phyloP scores from a whole-genome alignment of 30 jellyfish, hydroid and myxozoan species.

The Pseudorhiza aurosa region DNA sequence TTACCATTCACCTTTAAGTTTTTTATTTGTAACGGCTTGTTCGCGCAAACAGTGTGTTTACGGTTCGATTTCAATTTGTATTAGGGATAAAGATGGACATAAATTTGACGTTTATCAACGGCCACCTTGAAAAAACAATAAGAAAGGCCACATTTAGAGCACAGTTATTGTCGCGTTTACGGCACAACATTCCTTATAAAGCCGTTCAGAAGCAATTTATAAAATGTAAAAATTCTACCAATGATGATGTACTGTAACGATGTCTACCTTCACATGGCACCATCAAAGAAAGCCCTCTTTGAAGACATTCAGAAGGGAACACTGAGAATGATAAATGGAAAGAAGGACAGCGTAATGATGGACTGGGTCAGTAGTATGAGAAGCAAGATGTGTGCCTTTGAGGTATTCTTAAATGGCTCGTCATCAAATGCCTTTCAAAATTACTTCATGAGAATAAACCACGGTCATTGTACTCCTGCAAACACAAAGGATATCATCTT shows the following conservation, averaged over 20 bases:
- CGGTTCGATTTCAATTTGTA: no score
- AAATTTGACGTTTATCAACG: constrained; percentile 40
- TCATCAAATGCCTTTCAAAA: constrained; percentile 4
- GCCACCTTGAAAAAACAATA: constrained; percentile 13
- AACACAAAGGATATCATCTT: background rate
- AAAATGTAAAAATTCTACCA: constrained; percentile 22
- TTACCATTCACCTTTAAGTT: no score
- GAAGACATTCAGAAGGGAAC: constrained; percentile 14
- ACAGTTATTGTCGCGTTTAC: constrained; percentile 49
- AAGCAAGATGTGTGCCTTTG: constrained; percentile 29
- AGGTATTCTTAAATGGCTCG: background rate
- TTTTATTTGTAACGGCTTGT: no score
- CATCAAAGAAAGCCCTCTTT: constrained; percentile 11
- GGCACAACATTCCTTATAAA: constrained; percentile 29
- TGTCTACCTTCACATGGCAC: constrained; percentile 8
- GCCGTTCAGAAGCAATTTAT: constrained; percentile 25
- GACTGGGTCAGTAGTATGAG: constrained; percentile 1
- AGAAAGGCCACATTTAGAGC: constrained; percentile 37
- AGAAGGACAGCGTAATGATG: constrained; percentile 8
- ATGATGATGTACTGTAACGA: constrained; percentile 36
- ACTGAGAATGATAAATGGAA: constrained; percentile 11
- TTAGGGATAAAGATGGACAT: constrained; percentile 58
- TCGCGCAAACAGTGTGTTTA: no score
- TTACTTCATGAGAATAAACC: constrained; percentile 1
- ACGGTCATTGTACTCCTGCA: constrained; percentile 7